Conservation (phyloP, 2,797 vertebrate genomes). For the Muscicapa striata region DNA sequence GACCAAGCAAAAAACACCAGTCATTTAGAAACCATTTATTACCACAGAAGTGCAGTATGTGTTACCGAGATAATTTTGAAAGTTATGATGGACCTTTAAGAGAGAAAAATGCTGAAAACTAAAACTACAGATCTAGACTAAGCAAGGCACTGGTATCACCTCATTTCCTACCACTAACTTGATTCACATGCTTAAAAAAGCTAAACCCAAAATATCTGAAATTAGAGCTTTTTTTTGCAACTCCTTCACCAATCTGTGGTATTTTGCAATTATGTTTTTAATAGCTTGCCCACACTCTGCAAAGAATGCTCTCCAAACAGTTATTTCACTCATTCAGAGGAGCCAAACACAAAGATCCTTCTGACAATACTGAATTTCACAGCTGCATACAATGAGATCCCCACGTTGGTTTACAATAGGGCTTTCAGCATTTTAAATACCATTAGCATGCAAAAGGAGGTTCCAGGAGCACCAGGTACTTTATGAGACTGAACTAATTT, state of each 20-base stretch:
- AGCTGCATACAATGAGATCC: background rate
- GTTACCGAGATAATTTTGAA: background rate
- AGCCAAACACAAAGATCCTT: background rate
- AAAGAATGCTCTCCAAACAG: background rate
- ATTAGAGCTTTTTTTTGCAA: background rate
- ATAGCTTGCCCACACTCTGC: background rate
- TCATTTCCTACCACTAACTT: background rate
- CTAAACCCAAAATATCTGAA: background rate
- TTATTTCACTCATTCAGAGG: background rate
- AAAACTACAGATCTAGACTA: background rate
- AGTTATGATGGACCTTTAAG: background rate
- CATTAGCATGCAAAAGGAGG: background rate
- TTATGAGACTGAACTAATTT: background rate
- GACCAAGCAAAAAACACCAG: background rate
- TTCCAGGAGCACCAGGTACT: background rate
- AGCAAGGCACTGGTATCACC: background rate
- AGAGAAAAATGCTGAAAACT: background rate
- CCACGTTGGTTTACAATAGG: background rate
- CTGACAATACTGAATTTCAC: background rate
- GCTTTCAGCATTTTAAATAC: background rate
- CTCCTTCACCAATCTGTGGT: background rate
- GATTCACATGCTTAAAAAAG: background rate
- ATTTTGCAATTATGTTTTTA: background rate
- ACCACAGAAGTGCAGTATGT: background rate
- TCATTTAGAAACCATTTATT: background rate